Conservation (phyloP, 2,113 vertebrate genomes). For the Xiphophorus maculatus region DNA sequence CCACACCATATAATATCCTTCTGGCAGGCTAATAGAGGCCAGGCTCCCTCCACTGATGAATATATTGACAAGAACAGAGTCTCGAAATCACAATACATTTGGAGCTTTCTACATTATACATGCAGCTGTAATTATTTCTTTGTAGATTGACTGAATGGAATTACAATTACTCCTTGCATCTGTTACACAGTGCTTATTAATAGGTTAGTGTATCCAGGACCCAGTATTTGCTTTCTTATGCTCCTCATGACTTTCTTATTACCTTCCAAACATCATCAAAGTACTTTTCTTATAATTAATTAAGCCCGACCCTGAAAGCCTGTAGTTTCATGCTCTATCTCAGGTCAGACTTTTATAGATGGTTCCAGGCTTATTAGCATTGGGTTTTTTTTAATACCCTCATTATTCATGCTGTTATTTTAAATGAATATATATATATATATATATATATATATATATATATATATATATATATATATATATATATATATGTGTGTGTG, state of each 20-base stretch:
- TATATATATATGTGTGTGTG: too few species aligned
- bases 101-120: conserved; percentile 53
- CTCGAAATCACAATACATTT: conserved; percentile 58
- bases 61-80: conserved; percentile 56
- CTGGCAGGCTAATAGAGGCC: conserved; percentile 65
- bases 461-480: too few species aligned
- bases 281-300: conserved; percentile 52
- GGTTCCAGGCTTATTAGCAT: conserved; percentile 22
- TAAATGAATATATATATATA: too few species aligned
- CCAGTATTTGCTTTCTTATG: conserved; percentile 36
- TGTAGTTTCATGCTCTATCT: conserved; percentile 51
- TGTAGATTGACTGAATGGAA: conserved; percentile 62
- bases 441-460: too few species aligned
- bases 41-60: conserved; percentile 49
- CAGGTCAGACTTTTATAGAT: conserved; percentile 34
- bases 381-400: conserved; percentile 7
- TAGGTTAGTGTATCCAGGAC: conserved; percentile 50
- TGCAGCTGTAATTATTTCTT: conserved; percentile 64
- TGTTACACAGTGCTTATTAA: conserved; percentile 57
- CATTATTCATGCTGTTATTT: neutral
- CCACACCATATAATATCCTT: conserved; percentile 29
- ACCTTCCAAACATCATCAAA: conserved; percentile 63
- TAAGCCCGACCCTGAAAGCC: conserved; percentile 33
- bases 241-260: conserved; percentile 52
- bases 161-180: conserved; percentile 59